These are phyloP conservation scores for Drosophila elegans DNA, from an alignment of 1,140 invertebrate species.

Conservation along the genomic window DNA sequence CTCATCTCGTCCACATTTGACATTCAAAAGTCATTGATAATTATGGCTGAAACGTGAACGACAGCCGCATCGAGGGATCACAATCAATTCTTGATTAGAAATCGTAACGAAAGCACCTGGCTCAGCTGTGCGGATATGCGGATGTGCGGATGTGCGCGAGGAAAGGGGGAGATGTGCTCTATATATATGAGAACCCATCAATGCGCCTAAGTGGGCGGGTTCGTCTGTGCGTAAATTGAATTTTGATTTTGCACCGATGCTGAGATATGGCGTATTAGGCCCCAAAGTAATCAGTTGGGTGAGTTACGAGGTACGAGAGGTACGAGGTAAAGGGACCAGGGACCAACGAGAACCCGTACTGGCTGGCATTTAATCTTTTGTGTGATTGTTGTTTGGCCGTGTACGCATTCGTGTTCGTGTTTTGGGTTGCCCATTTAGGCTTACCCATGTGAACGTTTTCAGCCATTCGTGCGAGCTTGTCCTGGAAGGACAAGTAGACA, in stretches of 20 bases:
- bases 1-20: slow-evolving; percentile 73
- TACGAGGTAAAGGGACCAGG: not conserved
- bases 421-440: slow-evolving; percentile 78
- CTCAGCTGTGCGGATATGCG: slow-evolving; percentile 5
- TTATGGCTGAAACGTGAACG: slow-evolving; percentile 82
- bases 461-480: slow-evolving; percentile 36
- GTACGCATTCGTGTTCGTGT: slow-evolving; percentile 67
- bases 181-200: slow-evolving; percentile 13
- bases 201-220: slow-evolving; percentile 43
- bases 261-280: slow-evolving; percentile 83
- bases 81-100: slow-evolving; percentile 84
- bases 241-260: slow-evolving; percentile 83
- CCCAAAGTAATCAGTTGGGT: slow-evolving; percentile 74
- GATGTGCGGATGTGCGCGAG: not conserved
- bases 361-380: slow-evolving; percentile 78
- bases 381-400: slow-evolving; percentile 67
- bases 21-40: slow-evolving; percentile 84
- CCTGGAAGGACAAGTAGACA: slow-evolving; percentile 3
- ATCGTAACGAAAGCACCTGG: slow-evolving; percentile 66
- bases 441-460: slow-evolving; percentile 64
- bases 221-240: slow-evolving; percentile 80
- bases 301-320: slow-evolving; percentile 5
- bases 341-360: slow-evolving; percentile 4
- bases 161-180: not conserved
- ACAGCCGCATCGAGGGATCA: slow-evolving; percentile 82